Base-by-base conservation (phyloP, 2,888 invertebrate species). In the Heliconius ismenius region DNA sequence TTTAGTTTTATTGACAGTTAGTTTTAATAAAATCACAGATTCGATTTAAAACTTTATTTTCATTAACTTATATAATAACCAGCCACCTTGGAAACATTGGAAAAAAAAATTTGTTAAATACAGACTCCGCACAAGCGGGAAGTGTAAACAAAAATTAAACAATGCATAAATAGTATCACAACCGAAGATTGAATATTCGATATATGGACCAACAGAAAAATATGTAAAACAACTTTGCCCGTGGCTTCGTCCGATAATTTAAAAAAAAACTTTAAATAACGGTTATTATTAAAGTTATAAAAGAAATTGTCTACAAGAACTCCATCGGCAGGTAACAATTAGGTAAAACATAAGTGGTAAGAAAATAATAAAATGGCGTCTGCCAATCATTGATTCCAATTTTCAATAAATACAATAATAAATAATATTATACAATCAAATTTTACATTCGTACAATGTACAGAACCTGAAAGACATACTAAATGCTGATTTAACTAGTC, bases 11-110 rank as follows among this genome's bases (percentile, higher is more conserved):
- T 70, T 28, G 1, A 62, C 28, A 24, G 24, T 62, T 4, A 36
- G 18, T 3, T 28, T 60, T 6, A 76, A 76, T 80, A 80, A 80
- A 77, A 79, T 58, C 21, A 4, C 36, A 69, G 43, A 7, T 28
- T 28, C 62, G 58, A 65, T 78, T 81, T 79, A 63, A 32, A 77
- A 74, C 73, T 77, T 79, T 67, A 78, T 63, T 80, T 78, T 78
- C 76, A 76, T 78, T 76, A 76, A 76, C 77, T 78, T 75, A 79
- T 77, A 75, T 69, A 76, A 74, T 79, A 81, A 81, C 81, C 81
- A 79, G 80, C 81, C 81, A 81, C 81, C 81, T 74, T 76, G 69
- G 60, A 79, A 76, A 78, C 64, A 36, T 79, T 76, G 65, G 58
- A 79, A 79, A 70, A 74, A 15, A 4, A 75, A 75, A 58, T 24